A percentile compares a stretch with the other conserved stretches of the same genome.
Evolutionary conservation across 2,797 vertebrate species (phyloP).

Genomic region (Mastacembelus armatus): DNA sequence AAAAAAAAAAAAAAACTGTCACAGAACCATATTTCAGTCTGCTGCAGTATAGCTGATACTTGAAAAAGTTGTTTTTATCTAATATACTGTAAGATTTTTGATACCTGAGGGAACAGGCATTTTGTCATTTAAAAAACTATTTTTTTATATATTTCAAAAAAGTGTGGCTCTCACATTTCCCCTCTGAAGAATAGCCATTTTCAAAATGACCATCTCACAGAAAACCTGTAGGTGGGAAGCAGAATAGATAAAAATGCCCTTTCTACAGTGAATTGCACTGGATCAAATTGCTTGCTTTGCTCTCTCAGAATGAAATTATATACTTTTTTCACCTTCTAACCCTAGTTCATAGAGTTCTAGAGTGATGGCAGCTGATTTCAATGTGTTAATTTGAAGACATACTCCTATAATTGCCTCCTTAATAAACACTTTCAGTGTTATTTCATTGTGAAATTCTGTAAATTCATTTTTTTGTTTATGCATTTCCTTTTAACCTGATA

Average conservation of each 20-base stretch:
- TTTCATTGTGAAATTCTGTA: slow-evolving; percentile 25
- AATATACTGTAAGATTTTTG: slow-evolving; percentile 19
- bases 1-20: slow-evolving; percentile 29
- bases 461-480: not conserved
- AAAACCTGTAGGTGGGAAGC: not conserved
- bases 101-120: slow-evolving; percentile 9
- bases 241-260: slow-evolving; percentile 19
- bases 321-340: slow-evolving; percentile 18
- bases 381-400: slow-evolving; percentile 35
- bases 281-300: slow-evolving; percentile 21
- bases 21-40: slow-evolving; percentile 1
- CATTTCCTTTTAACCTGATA: not conserved
- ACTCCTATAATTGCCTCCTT: slow-evolving; percentile 1
- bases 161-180: not conserved
- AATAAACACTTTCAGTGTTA: slow-evolving; percentile 11
- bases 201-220: slow-evolving; percentile 30
- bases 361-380: slow-evolving; percentile 30
- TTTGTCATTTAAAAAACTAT: slow-evolving; percentile 9
- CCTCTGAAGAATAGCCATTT: slow-evolving; percentile 23
- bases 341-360: slow-evolving; percentile 14
- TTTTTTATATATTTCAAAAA: slow-evolving; percentile 15
- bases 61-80: slow-evolving; percentile 8
- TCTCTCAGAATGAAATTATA: slow-evolving; percentile 8
- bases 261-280: not conserved
- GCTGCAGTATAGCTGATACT: not conserved